phyloP scores from a whole-genome alignment of 2,797 vertebrate species.

The Dromococcyx pavoninus region DNA sequence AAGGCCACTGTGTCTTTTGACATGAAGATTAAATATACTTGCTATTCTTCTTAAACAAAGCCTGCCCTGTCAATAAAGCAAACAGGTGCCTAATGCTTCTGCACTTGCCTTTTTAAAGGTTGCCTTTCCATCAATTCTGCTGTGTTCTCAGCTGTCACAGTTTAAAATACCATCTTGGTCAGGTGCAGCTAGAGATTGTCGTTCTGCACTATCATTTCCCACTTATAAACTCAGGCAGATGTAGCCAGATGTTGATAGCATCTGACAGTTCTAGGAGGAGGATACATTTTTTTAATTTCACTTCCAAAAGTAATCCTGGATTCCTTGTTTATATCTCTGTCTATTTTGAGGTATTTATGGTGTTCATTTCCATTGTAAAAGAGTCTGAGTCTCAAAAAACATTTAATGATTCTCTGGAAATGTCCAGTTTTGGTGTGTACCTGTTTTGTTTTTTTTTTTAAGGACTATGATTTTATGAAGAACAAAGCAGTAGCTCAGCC shows the following conservation, averaged over 20 bases:
- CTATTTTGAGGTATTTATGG: neutral
- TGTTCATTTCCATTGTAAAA: neutral
- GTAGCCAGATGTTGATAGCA: neutral
- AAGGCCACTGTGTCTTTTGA: slow-evolving; percentile 49
- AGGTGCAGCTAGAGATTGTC: neutral
- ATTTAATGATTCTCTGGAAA: neutral
- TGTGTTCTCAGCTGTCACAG: slow-evolving; percentile 28
- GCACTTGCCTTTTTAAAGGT: slow-evolving; percentile 30
- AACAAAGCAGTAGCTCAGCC: neutral
- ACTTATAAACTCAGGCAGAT: neutral
- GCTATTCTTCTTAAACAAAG: slow-evolving; percentile 42
- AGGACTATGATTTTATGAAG: neutral
- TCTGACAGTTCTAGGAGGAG: neutral
- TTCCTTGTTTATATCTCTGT: neutral
- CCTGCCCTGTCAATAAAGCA: slow-evolving; percentile 24
- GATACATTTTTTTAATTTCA: neutral
- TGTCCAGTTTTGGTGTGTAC: neutral
- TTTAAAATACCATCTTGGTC: slow-evolving; percentile 19
- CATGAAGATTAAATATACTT: slow-evolving; percentile 44
- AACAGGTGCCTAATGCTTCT: slow-evolving; percentile 46
- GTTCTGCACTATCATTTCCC: neutral
- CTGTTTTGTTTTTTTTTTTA: neutral
- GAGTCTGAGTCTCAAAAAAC: neutral
- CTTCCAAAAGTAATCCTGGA: neutral
- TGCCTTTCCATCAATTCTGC: neutral